These are phyloP conservation scores for Falcaria lacertinaria DNA, from an alignment of 2,888 invertebrate genomes.

Conservation along the genomic window DNA sequence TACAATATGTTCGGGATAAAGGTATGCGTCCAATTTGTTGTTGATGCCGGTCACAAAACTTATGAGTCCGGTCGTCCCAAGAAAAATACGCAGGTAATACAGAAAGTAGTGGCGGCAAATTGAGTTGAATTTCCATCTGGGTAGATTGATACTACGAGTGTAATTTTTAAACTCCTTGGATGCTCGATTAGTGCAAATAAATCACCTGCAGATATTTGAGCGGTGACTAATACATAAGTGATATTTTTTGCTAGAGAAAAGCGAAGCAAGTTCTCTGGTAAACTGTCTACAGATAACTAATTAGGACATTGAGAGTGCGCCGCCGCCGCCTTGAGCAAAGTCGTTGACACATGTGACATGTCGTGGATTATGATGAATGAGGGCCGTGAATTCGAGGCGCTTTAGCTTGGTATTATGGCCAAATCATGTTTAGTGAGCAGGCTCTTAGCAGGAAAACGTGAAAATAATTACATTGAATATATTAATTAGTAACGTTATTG, in stretches of 20 bases:
- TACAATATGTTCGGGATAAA: too few relatives aligned
- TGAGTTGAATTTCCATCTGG: background rate
- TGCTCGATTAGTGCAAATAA: background rate
- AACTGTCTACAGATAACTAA: background rate
- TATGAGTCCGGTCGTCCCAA: too few relatives aligned
- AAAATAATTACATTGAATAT: too few relatives aligned
- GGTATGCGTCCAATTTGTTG: too few relatives aligned
- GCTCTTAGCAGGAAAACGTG: too few relatives aligned
- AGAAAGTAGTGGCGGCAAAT: too few relatives aligned
- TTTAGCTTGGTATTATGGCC: conserved; percentile 12
- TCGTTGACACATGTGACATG: conserved; percentile 28
- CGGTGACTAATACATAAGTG: too few relatives aligned
- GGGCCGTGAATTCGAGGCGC: conserved; percentile 11
- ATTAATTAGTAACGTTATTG: too few relatives aligned
- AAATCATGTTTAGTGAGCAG: too few relatives aligned
- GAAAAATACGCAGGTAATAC: too few relatives aligned
- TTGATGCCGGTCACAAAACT: too few relatives aligned
- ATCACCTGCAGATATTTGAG: background rate
- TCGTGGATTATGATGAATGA: conserved; percentile 21
- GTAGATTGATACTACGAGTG: background rate
- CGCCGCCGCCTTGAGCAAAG: conserved; percentile 9
- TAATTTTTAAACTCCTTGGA: background rate
- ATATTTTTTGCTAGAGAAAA: background rate
- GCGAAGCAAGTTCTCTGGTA: background rate
- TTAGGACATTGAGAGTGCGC: conserved; percentile 1